Evolutionary conservation across 2,888 invertebrate genomes (phyloP).

Genomic region (Amphipoea lucens): DNA sequence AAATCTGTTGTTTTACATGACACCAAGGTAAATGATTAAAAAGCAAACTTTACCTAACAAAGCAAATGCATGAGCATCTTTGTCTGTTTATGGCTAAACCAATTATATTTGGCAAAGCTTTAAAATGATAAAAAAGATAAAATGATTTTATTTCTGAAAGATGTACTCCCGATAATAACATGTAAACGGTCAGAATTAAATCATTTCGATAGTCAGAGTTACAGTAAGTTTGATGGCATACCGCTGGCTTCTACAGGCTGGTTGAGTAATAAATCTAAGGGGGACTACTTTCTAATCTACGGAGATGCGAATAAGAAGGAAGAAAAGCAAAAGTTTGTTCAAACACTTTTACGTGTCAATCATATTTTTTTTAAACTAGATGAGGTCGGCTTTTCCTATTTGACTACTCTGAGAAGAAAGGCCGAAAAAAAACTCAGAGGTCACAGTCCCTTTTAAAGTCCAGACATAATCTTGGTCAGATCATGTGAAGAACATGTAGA

Average conservation of each 20-base stretch:
- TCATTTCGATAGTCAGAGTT: conserved; percentile 91
- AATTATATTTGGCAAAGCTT: neutral
- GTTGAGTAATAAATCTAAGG: conserved; percentile 93
- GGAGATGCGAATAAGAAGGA: conserved; percentile 86
- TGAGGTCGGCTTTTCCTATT: no score
- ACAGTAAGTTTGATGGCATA: conserved; percentile 92
- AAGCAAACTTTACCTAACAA: neutral
- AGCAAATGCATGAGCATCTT: neutral
- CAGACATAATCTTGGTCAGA: neutral
- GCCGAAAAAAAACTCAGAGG: neutral
- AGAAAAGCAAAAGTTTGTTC: conserved; percentile 64
- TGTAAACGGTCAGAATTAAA: conserved; percentile 93
- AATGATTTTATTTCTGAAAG: neutral
- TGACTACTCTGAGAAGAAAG: neutral
- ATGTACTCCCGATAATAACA: conserved; percentile 88
- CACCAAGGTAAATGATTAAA: neutral
- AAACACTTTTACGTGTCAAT: no score
- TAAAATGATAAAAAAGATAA: neutral
- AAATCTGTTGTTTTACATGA: neutral
- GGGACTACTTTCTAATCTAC: conserved; percentile 95
- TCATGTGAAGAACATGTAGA: no score
- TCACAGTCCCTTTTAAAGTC: neutral
- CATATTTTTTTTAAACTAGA: no score
- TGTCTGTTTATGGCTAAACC: neutral
- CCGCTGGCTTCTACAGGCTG: conserved; percentile 95